These are phyloP conservation scores for Naja naja DNA, from an alignment of 2,113 vertebrate species.

Conservation along the genomic window DNA sequence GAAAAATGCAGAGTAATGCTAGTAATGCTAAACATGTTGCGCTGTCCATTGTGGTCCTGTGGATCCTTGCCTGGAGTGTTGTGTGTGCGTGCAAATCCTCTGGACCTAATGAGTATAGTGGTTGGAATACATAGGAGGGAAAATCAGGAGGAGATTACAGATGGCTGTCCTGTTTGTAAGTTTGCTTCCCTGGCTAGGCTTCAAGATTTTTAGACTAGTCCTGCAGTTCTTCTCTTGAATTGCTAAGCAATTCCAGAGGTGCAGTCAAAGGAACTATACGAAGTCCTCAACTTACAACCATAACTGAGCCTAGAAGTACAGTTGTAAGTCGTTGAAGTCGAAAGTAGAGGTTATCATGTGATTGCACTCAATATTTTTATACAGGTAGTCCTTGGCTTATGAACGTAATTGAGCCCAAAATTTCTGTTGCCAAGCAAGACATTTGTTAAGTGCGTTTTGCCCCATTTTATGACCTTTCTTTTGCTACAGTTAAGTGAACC, in stretches of 20 bases:
- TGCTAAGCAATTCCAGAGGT: not conserved
- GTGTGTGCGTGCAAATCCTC: not conserved
- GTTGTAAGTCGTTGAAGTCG: too few species aligned
- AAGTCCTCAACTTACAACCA: too few species aligned
- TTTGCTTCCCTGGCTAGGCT: not conserved
- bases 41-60: not conserved
- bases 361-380: too few species aligned
- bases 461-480: too few species aligned
- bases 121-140: not conserved
- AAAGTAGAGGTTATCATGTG: too few species aligned
- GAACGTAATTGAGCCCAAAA: too few species aligned
- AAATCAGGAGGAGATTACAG: not conserved
- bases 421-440: too few species aligned
- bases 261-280: not conserved
- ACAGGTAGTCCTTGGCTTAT: too few species aligned
- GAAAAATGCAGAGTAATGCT: not conserved
- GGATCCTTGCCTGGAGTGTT: not conserved
- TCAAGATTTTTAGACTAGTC: not conserved
- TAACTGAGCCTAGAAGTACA: too few species aligned
- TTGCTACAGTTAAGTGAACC: too few species aligned
- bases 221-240: not conserved
- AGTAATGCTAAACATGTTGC: not conserved
- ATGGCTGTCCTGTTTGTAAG: not conserved
- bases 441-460: too few species aligned
- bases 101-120: not conserved